phyloP scores from a whole-genome alignment of 2,113 vertebrate species.

The Phylloscopus trochilus region DNA sequence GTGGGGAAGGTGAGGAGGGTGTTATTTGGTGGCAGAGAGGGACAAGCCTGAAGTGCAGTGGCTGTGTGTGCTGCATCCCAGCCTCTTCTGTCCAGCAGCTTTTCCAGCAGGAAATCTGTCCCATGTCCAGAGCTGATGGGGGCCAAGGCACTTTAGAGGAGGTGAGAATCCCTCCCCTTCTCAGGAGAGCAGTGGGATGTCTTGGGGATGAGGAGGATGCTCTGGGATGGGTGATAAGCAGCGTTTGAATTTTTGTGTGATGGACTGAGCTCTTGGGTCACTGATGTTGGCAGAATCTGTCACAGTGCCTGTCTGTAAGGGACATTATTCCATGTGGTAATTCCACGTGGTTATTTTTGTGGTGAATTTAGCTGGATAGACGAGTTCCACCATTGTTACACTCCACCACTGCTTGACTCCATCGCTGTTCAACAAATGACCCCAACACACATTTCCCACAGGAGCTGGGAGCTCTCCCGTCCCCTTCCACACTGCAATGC shows the following conservation, averaged over 20 bases:
- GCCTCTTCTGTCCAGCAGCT: neutral
- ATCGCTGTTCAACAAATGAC: fast-evolving
- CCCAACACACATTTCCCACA: neutral
- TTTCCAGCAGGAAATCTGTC: neutral
- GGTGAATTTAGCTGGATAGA: neutral
- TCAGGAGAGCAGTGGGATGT: fast-evolving
- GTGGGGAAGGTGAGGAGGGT: neutral
- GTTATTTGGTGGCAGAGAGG: neutral
- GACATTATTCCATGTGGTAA: neutral
- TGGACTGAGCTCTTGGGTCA: fast-evolving
- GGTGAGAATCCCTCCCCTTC: neutral
- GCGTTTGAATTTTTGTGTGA: fast-evolving
- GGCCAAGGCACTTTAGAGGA: neutral
- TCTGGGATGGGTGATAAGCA: fast-evolving
- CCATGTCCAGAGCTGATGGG: neutral
- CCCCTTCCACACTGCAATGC: neutral
- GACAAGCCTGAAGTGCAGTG: neutral
- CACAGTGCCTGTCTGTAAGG: neutral
- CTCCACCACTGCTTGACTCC: neutral
- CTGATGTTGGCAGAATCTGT: neutral
- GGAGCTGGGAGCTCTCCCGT: neutral
- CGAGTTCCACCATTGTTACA: neutral
- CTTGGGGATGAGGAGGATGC: neutral
- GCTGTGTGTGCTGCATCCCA: fast-evolving
- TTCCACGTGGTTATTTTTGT: neutral